phyloP scores from a whole-genome alignment of 2,888 invertebrate species.

The Morpho helenor region DNA sequence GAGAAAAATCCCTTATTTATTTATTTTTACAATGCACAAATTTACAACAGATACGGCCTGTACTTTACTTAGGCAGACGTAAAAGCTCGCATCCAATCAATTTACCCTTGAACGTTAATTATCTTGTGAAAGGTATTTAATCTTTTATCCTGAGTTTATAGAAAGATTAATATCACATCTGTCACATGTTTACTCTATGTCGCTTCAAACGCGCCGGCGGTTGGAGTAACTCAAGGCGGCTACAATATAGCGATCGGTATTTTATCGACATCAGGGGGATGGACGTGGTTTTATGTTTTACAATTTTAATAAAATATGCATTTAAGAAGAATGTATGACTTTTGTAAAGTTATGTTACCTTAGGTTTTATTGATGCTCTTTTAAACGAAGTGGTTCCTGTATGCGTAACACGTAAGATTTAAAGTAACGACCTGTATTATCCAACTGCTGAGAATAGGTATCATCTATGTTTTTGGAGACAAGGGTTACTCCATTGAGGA shows the following conservation, averaged over 20 bases:
- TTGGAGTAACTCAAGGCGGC: slow-evolving; percentile 49
- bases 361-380: slow-evolving; percentile 12
- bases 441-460: no score
- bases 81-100: no score
- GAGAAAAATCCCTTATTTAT: no score
- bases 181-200: slow-evolving; percentile 34
- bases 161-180: slow-evolving; percentile 1
- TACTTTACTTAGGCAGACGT: no score
- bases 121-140: no score
- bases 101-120: no score
- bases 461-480: no score
- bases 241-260: slow-evolving; percentile 59
- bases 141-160: no score
- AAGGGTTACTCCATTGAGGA: no score
- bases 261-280: slow-evolving; percentile 49
- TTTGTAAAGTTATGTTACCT: slow-evolving; percentile 13
- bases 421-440: no score
- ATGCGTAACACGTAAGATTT: neutral
- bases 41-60: no score
- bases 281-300: slow-evolving; percentile 33
- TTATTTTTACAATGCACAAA: no score
- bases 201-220: slow-evolving; percentile 45
- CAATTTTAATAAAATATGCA: slow-evolving; percentile 29
- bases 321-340: slow-evolving; percentile 13
- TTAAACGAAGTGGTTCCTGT: slow-evolving; percentile 1